Percentiles rank a stretch among this genome's conserved stretches.
These are phyloP conservation scores for Pseudomyrmex dendroicus DNA, from an alignment of 1,140 invertebrate species.

Conservation along the genomic window DNA sequence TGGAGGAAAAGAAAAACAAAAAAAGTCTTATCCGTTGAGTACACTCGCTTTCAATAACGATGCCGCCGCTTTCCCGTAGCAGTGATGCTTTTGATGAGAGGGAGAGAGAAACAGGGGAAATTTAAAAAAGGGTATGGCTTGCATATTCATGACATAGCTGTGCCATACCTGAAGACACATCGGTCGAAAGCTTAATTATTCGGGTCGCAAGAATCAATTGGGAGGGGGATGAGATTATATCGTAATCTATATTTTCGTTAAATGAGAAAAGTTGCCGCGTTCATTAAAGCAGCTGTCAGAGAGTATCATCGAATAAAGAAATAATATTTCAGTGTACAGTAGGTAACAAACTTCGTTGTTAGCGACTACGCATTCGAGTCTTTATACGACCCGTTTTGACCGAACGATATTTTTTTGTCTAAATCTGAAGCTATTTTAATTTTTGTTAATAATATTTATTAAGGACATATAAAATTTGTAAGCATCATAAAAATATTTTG, in stretches of 20 bases:
- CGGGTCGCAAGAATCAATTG: constrained; percentile 53
- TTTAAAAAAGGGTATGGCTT: constrained; percentile 62
- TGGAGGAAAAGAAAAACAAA: constrained; percentile 45
- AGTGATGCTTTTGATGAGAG: neutral
- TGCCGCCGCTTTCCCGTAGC: neutral
- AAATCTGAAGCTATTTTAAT: neutral
- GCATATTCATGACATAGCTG: constrained; percentile 69
- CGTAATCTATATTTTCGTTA: constrained; percentile 67
- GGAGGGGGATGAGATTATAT: constrained; percentile 43
- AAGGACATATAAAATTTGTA: neutral
- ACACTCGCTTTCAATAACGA: constrained; percentile 42
- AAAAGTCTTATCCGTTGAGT: constrained; percentile 49
- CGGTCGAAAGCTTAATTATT: constrained; percentile 72
- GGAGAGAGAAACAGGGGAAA: neutral
- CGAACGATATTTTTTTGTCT: neutral
- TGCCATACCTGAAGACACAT: constrained; percentile 68
- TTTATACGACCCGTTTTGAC: neutral
- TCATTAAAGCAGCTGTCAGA: constrained; percentile 58
- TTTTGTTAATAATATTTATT: neutral
- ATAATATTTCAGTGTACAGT: constrained; percentile 24
- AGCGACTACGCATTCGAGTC: constrained; percentile 12
- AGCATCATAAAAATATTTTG: neutral
- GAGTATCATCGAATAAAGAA: constrained; percentile 63
- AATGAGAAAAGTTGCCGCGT: constrained; percentile 68
- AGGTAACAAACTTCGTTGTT: constrained; percentile 61